Conservation (phyloP, 2,797 vertebrate species). For the Hafferia zeledoni region DNA sequence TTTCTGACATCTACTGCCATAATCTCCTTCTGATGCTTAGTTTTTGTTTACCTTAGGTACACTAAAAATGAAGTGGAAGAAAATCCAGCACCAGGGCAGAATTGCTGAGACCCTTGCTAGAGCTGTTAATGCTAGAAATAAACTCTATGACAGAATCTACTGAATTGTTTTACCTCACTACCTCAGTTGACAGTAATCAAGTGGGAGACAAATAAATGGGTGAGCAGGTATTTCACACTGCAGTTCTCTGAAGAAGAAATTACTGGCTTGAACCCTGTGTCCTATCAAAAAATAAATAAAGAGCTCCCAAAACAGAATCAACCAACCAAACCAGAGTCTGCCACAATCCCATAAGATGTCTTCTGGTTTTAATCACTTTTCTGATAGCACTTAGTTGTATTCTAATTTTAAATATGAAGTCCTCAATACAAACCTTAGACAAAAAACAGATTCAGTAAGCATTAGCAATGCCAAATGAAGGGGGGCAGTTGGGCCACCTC, state of each 20-base stretch:
- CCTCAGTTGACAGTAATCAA: background rate
- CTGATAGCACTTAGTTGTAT: background rate
- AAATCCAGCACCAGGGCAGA: background rate
- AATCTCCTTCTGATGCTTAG: background rate
- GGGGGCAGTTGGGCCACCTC: background rate
- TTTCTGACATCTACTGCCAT: background rate
- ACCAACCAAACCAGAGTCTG: background rate
- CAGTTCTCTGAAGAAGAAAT: background rate
- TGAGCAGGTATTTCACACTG: background rate
- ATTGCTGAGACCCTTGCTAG: background rate
- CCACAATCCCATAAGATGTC: background rate
- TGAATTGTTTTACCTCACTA: background rate
- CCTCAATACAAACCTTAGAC: background rate
- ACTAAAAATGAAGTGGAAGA: background rate
- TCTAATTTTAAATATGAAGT: background rate
- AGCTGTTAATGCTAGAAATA: background rate
- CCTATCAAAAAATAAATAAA: background rate
- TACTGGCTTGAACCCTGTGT: background rate
- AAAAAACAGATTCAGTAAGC: background rate
- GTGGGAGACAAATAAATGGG: background rate
- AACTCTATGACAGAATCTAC: background rate
- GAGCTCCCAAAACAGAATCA: too few species aligned
- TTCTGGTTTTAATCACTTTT: background rate
- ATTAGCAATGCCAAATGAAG: background rate
- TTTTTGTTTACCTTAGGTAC: background rate